Percentiles rank a stretch among this genome's conserved stretches.
phyloP scores from a whole-genome alignment of 2,113 vertebrate genomes.

The Rhabdornis inornatus region DNA sequence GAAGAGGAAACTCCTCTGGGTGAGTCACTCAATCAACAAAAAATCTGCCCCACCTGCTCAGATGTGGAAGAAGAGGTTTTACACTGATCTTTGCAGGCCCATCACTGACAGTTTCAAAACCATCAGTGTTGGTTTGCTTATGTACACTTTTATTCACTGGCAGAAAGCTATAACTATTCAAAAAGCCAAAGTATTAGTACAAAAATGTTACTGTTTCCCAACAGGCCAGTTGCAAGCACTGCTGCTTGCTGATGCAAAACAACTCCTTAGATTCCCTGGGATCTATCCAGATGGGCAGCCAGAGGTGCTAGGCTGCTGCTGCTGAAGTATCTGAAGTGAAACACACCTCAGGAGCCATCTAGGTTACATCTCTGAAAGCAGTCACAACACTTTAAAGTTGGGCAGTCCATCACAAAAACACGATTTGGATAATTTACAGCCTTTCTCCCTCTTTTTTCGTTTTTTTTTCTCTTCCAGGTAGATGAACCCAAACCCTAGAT shows the following conservation, averaged over 20 bases:
- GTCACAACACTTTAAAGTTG: background rate
- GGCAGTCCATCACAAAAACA: background rate
- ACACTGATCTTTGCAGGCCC: background rate
- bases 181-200: background rate
- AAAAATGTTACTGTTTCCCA: background rate
- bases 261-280: background rate
- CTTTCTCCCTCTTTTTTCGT: accelerated
- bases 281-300: accelerated
- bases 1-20: background rate
- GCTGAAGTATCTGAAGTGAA: background rate
- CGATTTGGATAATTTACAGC: background rate
- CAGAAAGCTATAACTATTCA: background rate
- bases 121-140: background rate
- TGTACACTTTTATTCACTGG: background rate
- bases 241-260: background rate
- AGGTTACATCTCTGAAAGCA: background rate
- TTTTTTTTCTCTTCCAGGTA: background rate
- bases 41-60: background rate
- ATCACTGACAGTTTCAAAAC: background rate
- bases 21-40: background rate
- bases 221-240: background rate
- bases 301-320: background rate
- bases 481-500: background rate
- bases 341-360: too few species aligned
- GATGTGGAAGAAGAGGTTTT: background rate